phyloP scores from a whole-genome alignment of 2,113 vertebrate genomes.

The Phasianus colchicus region DNA sequence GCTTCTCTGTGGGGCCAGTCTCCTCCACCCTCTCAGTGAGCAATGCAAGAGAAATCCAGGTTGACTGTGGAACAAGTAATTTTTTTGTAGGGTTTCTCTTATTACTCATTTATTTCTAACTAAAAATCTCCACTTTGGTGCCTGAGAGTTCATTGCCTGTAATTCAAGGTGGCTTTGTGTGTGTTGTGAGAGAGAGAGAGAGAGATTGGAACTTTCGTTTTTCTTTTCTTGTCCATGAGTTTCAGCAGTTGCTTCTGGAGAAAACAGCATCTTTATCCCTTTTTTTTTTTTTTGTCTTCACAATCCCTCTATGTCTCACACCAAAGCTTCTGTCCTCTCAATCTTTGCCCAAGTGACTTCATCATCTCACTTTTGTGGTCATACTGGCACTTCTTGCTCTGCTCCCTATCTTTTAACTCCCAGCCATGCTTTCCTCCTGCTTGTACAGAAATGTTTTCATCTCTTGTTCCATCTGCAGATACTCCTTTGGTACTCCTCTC shows the following conservation, averaged over 20 bases:
- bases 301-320: rapidly evolving
- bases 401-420: not conserved
- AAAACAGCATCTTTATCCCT: not conserved
- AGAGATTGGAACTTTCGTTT: not conserved
- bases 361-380: not conserved
- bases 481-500: not conserved
- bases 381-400: not conserved
- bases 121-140: not conserved
- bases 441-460: not conserved
- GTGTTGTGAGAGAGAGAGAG: no score
- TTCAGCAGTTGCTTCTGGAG: not conserved
- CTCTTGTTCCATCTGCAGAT: not conserved
- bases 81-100: not conserved
- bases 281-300: not conserved
- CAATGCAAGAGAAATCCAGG: not conserved
- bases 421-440: not conserved
- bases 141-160: not conserved
- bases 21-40: not conserved
- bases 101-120: not conserved
- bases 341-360: not conserved
- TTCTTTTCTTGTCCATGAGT: not conserved
- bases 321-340: not conserved
- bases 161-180: not conserved
- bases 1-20: not conserved
- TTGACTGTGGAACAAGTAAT: not conserved